phyloP scores from a whole-genome alignment of 2,888 invertebrate species.

The Xylota sylvarum region DNA sequence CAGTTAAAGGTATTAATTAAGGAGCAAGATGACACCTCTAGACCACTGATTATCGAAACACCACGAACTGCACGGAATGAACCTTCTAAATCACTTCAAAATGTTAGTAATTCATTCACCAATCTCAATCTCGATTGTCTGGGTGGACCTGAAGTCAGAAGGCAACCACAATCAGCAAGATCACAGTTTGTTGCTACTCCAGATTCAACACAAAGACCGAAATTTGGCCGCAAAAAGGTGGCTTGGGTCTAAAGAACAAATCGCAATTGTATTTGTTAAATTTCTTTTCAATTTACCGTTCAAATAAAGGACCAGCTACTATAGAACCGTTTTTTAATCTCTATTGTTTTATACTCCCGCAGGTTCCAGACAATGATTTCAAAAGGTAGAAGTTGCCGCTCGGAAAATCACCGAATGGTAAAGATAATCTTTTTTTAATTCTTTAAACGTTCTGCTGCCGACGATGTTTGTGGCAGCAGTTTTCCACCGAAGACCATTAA shows the following conservation, averaged over 20 bases:
- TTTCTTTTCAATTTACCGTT: conserved; percentile 19
- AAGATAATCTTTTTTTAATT: conserved; percentile 1
- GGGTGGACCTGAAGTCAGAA: conserved; percentile 8
- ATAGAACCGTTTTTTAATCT: conserved; percentile 3
- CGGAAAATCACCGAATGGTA: background rate
- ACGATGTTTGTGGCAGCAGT: conserved; percentile 31
- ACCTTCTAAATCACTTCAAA: conserved; percentile 8
- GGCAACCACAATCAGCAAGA: conserved; percentile 33
- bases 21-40: conserved; percentile 78
- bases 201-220: conserved; percentile 44
- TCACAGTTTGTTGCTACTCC: conserved; percentile 19
- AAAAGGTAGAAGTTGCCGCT: background rate
- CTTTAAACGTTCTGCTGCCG: conserved; percentile 25
- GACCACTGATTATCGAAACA: conserved; percentile 24
- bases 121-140: conserved; percentile 81
- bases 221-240: conserved; percentile 72
- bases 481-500: conserved; percentile 48
- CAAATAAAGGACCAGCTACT: conserved; percentile 38
- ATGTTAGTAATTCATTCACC: conserved; percentile 54
- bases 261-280: conserved; percentile 52
- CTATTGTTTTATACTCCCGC: conserved; percentile 21
- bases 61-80: background rate
- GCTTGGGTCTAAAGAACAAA: conserved; percentile 64
- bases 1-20: conserved; percentile 82
- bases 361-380: background rate